Conservation (phyloP, 2,113 vertebrate species). For the Hemiprocne comata region DNA sequence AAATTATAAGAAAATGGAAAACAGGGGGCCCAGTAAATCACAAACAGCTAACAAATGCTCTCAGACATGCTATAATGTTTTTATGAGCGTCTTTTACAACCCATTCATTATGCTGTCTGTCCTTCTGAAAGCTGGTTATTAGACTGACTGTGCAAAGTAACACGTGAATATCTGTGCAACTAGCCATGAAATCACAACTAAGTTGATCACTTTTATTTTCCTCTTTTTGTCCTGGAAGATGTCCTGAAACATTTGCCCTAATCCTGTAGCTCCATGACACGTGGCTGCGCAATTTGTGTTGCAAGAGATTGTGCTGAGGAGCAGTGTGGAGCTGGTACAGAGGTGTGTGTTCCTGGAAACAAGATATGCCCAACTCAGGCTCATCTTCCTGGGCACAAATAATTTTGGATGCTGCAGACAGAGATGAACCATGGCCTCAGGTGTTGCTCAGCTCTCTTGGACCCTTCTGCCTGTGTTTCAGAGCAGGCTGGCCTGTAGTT, state of each 20-base stretch:
- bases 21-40: constrained; percentile 67
- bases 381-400: not conserved
- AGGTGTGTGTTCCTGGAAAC: not conserved
- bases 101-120: constrained; percentile 81
- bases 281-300: fast-evolving
- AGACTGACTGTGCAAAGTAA: constrained; percentile 70
- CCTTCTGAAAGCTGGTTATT: constrained; percentile 80
- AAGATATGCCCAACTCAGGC: not conserved
- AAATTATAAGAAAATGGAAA: constrained; percentile 74
- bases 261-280: fast-evolving
- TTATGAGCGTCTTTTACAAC: constrained; percentile 77
- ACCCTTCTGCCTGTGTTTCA: fast-evolving
- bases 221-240: not conserved
- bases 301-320: not conserved
- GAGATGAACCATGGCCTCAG: not conserved
- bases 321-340: fast-evolving
- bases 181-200: constrained; percentile 73
- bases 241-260: not conserved
- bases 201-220: constrained; percentile 28
- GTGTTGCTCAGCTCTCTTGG: not conserved
- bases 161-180: constrained; percentile 71
- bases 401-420: not conserved
- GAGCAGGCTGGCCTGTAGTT: fast-evolving
- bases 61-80: constrained; percentile 76
- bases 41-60: constrained; percentile 72